Base-by-base conservation (phyloP, 2,113 vertebrate genomes). In the Canis aureus region DNA sequence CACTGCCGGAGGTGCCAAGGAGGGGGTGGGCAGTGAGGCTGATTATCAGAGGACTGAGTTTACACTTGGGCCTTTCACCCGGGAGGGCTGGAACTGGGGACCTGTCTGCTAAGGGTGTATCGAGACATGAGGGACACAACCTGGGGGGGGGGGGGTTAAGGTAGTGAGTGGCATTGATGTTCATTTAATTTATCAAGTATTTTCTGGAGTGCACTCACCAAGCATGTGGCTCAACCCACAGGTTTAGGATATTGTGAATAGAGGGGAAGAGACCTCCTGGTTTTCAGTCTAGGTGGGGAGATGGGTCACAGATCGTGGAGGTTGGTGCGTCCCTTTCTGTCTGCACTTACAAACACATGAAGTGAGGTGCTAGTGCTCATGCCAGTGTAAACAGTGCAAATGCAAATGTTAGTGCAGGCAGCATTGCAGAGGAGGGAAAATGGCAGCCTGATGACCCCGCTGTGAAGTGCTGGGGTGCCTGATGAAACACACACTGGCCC, bases 1-100 rank as follows among this genome's bases (percentile, higher is more conserved):
- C 97, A 92, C 90, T 69, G 95, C 7, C 0, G 17, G 90, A 92
- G 89, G 60, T 81, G 59, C 51, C 0, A 66, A 51, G 35, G 43
- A 9, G 71, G 87, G 76, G 96, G 82, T 8, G 0, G 43, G 20
- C 49, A 1, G 53, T 25, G 32, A 16, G 27, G 57, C 57, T 16
- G 12, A 8, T 10, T 11, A 3, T 62, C 55, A 19, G 62, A 69
- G 60, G 71, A 59, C 49, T 2, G 32, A n/a, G 32, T 82, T 94
- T 59, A 71, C 43, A n/a, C 8, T 22, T 69, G 69, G 79, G 32
- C 32, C 11, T 0, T 53, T 59, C n/a, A 27, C 38, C 67, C 8
- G 4, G 38, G 43, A 66, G 20, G 66, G 57, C 8, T 5, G 27
- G 76, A 27, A 4, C 71, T 32, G 3, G 69, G 60, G 25, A 4